A percentile compares a stretch with the other conserved stretches of the same genome.
Conservation (phyloP, 92 coral and sea anemone genomes). For the Metridium senile region DNA sequence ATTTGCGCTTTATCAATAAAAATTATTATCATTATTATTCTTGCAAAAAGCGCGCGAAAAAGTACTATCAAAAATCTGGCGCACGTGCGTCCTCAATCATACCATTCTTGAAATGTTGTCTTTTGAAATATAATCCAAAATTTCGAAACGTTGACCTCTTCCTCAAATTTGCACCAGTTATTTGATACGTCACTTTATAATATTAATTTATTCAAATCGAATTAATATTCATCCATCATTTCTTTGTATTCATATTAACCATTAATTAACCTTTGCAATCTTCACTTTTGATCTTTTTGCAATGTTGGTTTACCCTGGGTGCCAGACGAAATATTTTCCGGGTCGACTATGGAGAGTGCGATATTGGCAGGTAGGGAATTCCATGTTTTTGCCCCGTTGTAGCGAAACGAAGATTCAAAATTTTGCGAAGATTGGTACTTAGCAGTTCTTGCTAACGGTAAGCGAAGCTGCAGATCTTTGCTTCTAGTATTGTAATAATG, state of each 20-base stretch:
- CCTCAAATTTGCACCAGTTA: not conserved
- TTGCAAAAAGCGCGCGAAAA: not conserved
- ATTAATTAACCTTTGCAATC: not conserved
- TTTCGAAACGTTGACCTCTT: not conserved
- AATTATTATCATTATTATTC: too few relatives aligned
- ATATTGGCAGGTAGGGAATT: too few relatives aligned
- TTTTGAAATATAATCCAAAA: not conserved
- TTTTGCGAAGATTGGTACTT: too few relatives aligned
- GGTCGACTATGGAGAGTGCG: too few relatives aligned
- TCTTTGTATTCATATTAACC: not conserved
- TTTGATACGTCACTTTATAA: not conserved
- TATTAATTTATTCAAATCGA: not conserved
- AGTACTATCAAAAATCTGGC: not conserved
- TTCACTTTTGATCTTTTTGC: not conserved
- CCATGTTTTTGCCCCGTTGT: too few relatives aligned
- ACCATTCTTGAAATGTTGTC: not conserved
- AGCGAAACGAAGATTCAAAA: too few relatives aligned
- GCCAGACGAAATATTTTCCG: too few relatives aligned
- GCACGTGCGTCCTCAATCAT: not conserved
- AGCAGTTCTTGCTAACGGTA: too few relatives aligned
- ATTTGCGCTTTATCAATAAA: too few relatives aligned
- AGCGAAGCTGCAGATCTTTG: too few relatives aligned
- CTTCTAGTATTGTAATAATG: too few relatives aligned
- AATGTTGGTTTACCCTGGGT: not conserved
- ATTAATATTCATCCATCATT: not conserved